These are phyloP conservation scores for Vespertilio murinus DNA, from an alignment of 2,797 vertebrate species.

Conservation along the genomic window DNA sequence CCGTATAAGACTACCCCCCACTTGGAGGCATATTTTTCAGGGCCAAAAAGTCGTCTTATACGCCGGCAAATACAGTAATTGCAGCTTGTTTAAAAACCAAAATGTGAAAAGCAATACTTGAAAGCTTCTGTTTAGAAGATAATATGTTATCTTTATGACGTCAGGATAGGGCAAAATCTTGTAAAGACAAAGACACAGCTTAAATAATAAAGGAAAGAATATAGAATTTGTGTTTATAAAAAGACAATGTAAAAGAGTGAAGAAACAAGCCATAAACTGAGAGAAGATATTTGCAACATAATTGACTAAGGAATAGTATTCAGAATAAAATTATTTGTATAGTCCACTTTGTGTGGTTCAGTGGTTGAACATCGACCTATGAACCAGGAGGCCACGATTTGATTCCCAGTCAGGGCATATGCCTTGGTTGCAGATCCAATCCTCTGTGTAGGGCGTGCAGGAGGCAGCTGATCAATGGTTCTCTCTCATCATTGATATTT, in stretches of 20 bases:
- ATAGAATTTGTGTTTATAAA: not conserved
- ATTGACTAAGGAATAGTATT: not conserved
- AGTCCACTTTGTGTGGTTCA: too few species aligned
- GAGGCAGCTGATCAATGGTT: too few species aligned
- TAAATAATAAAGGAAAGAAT: not conserved
- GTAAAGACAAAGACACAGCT: not conserved
- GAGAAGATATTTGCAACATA: not conserved
- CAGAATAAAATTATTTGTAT: not conserved
- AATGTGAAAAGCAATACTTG: slow-evolving; percentile 1
- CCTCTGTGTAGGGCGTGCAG: too few species aligned
- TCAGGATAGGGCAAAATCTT: not conserved
- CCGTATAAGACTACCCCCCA: too few species aligned
- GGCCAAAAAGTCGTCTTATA: too few species aligned
- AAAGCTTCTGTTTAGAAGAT: not conserved
- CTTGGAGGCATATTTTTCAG: too few species aligned
- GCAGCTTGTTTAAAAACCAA: not conserved
- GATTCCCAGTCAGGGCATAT: too few species aligned
- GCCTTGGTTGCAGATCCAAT: too few species aligned
- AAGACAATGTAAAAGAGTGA: not conserved
- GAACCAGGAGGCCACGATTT: too few species aligned
- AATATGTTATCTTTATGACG: not conserved
- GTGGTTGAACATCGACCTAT: too few species aligned
- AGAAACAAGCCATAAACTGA: not conserved
- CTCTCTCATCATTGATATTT: too few species aligned
- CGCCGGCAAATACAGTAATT: too few species aligned